These are phyloP conservation scores for Mastigias papua DNA, from an alignment of 30 jellyfish, hydroid and myxozoan species.

Conservation along the genomic window DNA sequence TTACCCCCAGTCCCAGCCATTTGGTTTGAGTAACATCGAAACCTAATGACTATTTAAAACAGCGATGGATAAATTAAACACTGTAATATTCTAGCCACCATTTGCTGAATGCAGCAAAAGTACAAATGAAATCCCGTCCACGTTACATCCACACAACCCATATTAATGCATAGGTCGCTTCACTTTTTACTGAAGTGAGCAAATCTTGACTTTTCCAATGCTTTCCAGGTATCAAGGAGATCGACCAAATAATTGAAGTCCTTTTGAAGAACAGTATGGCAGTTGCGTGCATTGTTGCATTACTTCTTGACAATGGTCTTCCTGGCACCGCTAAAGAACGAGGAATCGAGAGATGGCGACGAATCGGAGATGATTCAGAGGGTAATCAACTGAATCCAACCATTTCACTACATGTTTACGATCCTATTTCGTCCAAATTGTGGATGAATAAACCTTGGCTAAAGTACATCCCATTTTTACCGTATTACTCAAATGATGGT, in stretches of 20 bases:
- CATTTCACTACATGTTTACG: conserved; percentile 71
- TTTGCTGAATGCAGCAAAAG: too few species aligned
- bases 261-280: conserved; percentile 86
- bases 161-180: too few species aligned
- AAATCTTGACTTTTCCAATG: background rate
- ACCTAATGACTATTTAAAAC: too few species aligned
- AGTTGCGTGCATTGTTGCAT: conserved; percentile 78
- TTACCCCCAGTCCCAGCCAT: too few species aligned
- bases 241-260: conserved; percentile 81
- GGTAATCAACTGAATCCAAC: background rate
- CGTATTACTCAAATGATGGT: conserved; percentile 49
- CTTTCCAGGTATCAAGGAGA: conserved; percentile 61
- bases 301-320: conserved; percentile 69
- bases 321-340: conserved; percentile 88
- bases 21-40: too few species aligned
- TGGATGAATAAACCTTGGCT: conserved; percentile 63
- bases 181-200: too few species aligned
- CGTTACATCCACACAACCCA: too few species aligned
- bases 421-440: conserved; percentile 52
- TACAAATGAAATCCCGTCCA: too few species aligned
- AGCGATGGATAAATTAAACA: too few species aligned
- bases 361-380: background rate
- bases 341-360: conserved; percentile 83
- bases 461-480: conserved; percentile 82
- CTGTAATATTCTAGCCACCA: too few species aligned